phyloP scores from a whole-genome alignment of 2,888 invertebrate species.

The Syritta pipiens region DNA sequence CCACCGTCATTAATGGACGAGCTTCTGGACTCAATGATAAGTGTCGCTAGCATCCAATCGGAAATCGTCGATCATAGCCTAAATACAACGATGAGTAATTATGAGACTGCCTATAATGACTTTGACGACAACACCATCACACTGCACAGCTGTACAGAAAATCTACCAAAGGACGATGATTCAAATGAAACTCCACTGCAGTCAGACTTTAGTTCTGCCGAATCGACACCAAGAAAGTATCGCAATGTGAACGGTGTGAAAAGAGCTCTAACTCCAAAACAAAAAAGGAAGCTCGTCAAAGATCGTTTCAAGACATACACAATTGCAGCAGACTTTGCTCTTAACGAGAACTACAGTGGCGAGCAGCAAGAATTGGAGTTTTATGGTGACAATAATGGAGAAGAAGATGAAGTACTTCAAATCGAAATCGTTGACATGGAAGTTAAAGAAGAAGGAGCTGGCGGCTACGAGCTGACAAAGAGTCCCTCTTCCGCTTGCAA shows the following conservation, averaged over 20 bases:
- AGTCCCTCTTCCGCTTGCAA: conserved; percentile 70
- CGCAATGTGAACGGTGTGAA: conserved; percentile 75
- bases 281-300: conserved; percentile 86
- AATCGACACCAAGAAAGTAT: conserved; percentile 86
- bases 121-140: conserved; percentile 81
- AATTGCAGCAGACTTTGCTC: conserved; percentile 83
- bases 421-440: conserved; percentile 77
- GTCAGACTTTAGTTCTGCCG: conserved; percentile 87
- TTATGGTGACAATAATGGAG: conserved; percentile 76
- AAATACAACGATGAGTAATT: conserved; percentile 78
- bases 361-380: conserved; percentile 73
- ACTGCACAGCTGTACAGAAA: conserved; percentile 81
- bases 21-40: conserved; percentile 88
- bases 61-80: conserved; percentile 84
- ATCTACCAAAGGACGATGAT: conserved; percentile 71
- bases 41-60: conserved; percentile 90
- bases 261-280: conserved; percentile 85
- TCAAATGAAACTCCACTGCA: conserved; percentile 83
- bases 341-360: conserved; percentile 71
- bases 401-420: conserved; percentile 75
- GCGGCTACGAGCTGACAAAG: conserved; percentile 3
- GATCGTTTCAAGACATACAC: conserved; percentile 92
- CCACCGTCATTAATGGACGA: conserved; percentile 91
- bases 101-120: conserved; percentile 79
- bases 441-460: conserved; percentile 77